Evolutionary conservation across 2,888 invertebrate genomes (phyloP).

Genomic region (Flexamia atlantica): DNA sequence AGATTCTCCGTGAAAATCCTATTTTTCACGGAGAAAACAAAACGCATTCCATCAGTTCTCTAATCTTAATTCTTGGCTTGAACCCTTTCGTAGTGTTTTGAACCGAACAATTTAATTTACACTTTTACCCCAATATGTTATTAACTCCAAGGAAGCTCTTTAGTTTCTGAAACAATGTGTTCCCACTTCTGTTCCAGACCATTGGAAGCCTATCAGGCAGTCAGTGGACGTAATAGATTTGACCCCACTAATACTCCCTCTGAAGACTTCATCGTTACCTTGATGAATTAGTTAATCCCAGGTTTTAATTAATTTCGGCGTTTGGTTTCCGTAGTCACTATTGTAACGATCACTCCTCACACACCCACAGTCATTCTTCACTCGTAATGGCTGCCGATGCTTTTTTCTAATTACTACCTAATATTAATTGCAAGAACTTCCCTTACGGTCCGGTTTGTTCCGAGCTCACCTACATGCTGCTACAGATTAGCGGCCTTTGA

Average conservation of each 20-base stretch:
- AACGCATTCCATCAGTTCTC: too few species aligned
- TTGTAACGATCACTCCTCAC: conserved; percentile 34
- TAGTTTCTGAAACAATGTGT: too few species aligned
- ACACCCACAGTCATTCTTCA: conserved; percentile 60
- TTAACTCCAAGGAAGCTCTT: too few species aligned
- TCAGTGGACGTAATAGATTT: conserved; percentile 32
- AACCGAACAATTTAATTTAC: too few species aligned
- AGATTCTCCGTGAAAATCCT: too few species aligned
- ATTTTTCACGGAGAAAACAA: too few species aligned
- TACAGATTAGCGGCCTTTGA: neutral
- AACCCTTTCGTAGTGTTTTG: too few species aligned
- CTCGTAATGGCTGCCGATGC: conserved; percentile 49
- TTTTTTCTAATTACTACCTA: conserved; percentile 47
- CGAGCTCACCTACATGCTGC: neutral
- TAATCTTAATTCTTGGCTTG: too few species aligned
- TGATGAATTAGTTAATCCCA: conserved; percentile 55
- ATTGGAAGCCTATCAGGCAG: conserved; percentile 4
- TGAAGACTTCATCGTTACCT: conserved; percentile 53
- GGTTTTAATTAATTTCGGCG: conserved; percentile 52
- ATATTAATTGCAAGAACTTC: conserved; percentile 45
- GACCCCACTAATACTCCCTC: conserved; percentile 47
- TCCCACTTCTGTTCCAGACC: neutral
- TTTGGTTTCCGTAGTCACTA: conserved; percentile 35
- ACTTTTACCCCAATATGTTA: too few species aligned
- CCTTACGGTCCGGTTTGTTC: neutral